phyloP scores from a whole-genome alignment of 2,888 invertebrate species.

The Cantharis flavilabris region DNA sequence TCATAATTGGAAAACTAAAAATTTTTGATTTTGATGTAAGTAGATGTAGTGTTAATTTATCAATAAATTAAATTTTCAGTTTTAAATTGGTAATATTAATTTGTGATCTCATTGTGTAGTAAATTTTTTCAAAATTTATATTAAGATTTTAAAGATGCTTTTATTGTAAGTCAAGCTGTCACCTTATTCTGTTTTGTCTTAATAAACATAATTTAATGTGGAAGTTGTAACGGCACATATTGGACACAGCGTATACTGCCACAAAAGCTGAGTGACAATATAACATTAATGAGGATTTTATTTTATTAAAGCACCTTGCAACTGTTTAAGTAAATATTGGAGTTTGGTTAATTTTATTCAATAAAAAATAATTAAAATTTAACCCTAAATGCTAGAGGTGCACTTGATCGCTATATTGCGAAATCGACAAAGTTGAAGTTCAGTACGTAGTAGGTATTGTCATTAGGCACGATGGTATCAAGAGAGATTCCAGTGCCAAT shows the following conservation, averaged over 20 bases:
- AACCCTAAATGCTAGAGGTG: not conserved
- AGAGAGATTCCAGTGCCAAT: conserved; percentile 6
- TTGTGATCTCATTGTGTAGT: not conserved
- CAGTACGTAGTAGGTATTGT: conserved; percentile 3
- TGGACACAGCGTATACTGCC: not conserved
- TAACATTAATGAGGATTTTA: not conserved
- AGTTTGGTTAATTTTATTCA: not conserved
- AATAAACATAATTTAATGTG: not conserved
- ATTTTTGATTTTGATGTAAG: not conserved
- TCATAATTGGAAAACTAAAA: not conserved
- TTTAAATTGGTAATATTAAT: not conserved
- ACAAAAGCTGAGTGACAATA: not conserved
- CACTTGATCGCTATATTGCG: not conserved
- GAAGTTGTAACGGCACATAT: not conserved
- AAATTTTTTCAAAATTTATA: not conserved
- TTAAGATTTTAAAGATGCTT: not conserved
- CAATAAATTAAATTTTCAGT: not conserved
- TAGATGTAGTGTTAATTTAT: not conserved
- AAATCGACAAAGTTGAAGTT: conserved; percentile 5
- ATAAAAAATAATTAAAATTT: not conserved
- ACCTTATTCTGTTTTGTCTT: not conserved
- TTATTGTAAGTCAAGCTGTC: not conserved
- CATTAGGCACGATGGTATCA: conserved; percentile 6
- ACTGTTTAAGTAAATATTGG: not conserved
- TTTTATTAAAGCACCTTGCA: not conserved